Evolutionary conservation across 2,888 invertebrate species (phyloP), one percentile per base, ranked within the genome.

Genomic region (Catocala sponsa): DNA sequence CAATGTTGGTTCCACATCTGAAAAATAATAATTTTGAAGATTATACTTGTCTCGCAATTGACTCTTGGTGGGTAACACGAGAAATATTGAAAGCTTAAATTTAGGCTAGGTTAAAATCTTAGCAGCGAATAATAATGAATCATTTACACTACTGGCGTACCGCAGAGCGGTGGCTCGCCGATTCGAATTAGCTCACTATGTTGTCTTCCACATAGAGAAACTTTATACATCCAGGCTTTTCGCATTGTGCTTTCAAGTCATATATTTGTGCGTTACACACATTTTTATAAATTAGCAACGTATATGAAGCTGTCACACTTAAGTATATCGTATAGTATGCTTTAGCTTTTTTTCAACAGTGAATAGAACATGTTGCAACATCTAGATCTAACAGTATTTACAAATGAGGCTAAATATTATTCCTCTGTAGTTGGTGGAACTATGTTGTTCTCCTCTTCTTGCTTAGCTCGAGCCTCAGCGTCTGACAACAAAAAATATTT

Each of bases 381-480:
- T 80, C 89, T 90, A 82, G 86, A 86, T 84, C 83, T 92, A 83
- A 94, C 87, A 77, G 87, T 94, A 93, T 94, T 90, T 93, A 94
- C 94, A 93, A 94, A 82, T 75, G 90, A 86, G 91, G 93, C 94
- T 86, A 94, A 91, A 93, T 94, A 94, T 92, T 94, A 94, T 94
- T 94, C 95, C 81, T 94, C 94, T 75, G 92, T 81, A 53, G 87
- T 78, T 42, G 88, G 83, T 44, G 89, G 85, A 9, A 83, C 79
- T 42, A 78, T 83, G 78, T 82, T 87, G 79, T 77, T 87, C 80
- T 91, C 94, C 74, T 91, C 91, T 60, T 94, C 94, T 60, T 87
- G 92, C 77, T 87, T 95, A 78, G 95, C 95, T 63, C 95, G 89
- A 44, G 94, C 92, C 83, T 95, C 95, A 7, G 95, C 95, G 74